Percentiles rank a stretch among this genome's conserved stretches.
Conservation (phyloP, 2,113 vertebrate genomes). For the Apteryx owenii region DNA sequence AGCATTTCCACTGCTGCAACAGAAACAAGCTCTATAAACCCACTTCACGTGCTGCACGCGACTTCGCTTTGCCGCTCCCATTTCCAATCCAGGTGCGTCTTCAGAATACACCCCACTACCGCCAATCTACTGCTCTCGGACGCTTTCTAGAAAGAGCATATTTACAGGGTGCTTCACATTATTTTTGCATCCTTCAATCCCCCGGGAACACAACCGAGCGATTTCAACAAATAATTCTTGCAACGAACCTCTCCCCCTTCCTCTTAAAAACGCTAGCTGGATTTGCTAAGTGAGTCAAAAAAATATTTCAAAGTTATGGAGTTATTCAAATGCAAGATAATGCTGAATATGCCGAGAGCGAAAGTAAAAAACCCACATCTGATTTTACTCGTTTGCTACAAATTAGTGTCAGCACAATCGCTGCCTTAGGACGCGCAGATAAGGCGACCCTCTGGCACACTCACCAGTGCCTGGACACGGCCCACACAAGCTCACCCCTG, state of each 20-base stretch:
- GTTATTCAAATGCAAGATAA: not conserved
- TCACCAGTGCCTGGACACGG: not conserved
- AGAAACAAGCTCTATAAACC: not conserved
- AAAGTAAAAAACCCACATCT: not conserved
- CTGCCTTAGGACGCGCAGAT: not conserved
- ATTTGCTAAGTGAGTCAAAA: not conserved
- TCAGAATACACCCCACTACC: not conserved
- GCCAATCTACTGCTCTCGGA: not conserved
- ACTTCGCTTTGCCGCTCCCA: not conserved
- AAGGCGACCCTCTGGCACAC: not conserved
- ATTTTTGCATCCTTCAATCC: not conserved
- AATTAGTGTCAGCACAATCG: not conserved
- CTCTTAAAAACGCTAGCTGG: not conserved
- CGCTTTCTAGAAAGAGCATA: not conserved
- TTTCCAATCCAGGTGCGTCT: not conserved
- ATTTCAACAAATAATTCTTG: not conserved
- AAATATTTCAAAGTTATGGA: not conserved
- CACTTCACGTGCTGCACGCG: fast-evolving
- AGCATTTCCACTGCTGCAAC: not conserved
- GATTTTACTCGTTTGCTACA: not conserved
- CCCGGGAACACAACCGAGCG: not conserved
- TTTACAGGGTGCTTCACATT: not conserved
- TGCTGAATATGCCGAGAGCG: not conserved
- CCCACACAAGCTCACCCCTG: not conserved
- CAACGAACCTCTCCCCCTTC: not conserved